Evolutionary conservation across 2,113 vertebrate species (phyloP).

Genomic region (Phasianus colchicus): DNA sequence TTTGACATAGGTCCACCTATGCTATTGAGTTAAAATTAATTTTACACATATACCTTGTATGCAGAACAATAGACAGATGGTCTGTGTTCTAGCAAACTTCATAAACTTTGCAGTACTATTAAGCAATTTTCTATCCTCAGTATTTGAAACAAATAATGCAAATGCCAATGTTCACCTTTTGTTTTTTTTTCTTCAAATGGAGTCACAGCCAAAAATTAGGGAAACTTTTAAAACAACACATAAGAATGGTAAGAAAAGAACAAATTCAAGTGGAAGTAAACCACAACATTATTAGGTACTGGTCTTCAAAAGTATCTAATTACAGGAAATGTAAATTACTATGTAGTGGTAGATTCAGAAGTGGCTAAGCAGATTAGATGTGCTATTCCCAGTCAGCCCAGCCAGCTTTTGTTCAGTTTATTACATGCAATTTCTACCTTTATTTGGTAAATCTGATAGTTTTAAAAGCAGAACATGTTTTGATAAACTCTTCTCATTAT

Average conservation of each 20-base stretch:
- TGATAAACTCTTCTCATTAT: neutral
- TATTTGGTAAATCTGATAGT: neutral
- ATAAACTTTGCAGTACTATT: neutral
- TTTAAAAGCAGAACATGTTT: conserved; percentile 7
- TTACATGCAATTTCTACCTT: neutral
- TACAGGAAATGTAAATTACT: neutral
- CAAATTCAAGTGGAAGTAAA: neutral
- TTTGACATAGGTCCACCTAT: neutral
- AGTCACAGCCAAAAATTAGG: neutral
- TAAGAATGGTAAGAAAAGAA: neutral
- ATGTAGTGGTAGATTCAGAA: neutral
- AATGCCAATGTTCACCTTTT: neutral
- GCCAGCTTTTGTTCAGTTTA: neutral
- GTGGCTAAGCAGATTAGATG: neutral
- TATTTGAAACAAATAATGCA: neutral
- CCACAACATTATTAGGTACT: neutral
- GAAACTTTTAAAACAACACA: neutral
- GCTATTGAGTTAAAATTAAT: neutral
- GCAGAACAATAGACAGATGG: neutral
- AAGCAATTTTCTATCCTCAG: neutral
- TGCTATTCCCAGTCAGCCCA: neutral
- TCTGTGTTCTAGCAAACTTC: neutral
- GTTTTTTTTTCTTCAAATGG: neutral
- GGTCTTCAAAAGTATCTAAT: neutral
- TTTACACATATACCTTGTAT: neutral